Conservation (phyloP, 2,113 vertebrate genomes). For the Oreocharis arfaki region DNA sequence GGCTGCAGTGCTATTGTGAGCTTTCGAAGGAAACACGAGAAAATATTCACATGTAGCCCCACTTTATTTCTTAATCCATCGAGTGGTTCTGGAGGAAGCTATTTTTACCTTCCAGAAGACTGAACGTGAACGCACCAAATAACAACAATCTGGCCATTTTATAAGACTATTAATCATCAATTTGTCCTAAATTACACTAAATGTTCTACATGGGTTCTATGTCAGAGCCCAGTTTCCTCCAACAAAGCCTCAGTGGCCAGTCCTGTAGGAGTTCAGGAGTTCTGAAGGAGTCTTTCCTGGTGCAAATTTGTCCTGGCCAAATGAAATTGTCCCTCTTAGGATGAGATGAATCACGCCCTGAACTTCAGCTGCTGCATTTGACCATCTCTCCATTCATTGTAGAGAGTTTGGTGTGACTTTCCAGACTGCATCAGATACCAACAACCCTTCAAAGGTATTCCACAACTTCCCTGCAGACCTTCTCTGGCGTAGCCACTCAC, state of each 20-base stretch:
- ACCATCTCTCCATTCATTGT: not conserved
- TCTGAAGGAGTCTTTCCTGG: not conserved
- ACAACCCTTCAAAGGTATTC: not conserved
- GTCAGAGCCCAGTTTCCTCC: not conserved
- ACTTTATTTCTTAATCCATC: not conserved
- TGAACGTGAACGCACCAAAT: not conserved
- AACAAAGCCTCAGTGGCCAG: not conserved
- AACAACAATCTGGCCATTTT: not conserved
- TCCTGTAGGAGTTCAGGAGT: not conserved
- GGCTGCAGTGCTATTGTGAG: not conserved
- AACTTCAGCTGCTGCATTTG: not conserved
- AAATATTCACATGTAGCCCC: not conserved
- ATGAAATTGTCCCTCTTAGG: not conserved
- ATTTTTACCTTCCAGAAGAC: not conserved
- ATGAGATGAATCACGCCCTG: not conserved
- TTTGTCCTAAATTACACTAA: not conserved
- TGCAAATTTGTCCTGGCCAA: not conserved
- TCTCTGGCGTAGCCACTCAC: accelerated
- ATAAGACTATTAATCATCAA: not conserved
- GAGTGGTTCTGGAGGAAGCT: not conserved
- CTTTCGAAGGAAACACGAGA: not conserved
- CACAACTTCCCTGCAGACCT: not conserved
- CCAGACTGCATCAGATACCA: not conserved
- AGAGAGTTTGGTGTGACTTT: not conserved
- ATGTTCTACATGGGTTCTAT: not conserved